Conservation (phyloP, 2,113 vertebrate species). For the Erythrocebus patas region DNA sequence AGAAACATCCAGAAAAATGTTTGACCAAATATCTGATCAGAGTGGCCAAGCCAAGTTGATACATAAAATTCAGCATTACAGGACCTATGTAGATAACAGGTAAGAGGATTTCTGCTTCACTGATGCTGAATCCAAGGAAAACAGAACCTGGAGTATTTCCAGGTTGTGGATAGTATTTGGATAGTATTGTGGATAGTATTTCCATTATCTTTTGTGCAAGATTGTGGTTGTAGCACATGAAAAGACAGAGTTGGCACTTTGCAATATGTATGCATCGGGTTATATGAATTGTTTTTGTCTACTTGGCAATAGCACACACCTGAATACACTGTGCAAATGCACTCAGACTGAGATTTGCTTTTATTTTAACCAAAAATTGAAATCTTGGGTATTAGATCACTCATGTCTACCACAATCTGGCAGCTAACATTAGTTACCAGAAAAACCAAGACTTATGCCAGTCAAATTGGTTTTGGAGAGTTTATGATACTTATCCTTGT, state of each 20-base stretch:
- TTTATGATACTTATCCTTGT: background rate
- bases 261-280: fast-evolving
- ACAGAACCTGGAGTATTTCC: background rate
- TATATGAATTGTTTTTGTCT: background rate
- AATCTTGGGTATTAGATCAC: background rate
- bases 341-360: background rate
- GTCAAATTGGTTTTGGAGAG: background rate
- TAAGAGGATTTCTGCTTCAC: background rate
- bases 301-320: background rate
- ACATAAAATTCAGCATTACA: background rate
- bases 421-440: background rate
- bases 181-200: fast-evolving
- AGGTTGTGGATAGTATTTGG: fast-evolving
- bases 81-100: too few relatives aligned
- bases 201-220: background rate
- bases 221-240: fast-evolving
- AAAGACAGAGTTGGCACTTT: background rate
- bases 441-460: background rate
- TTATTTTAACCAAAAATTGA: background rate
- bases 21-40: background rate
- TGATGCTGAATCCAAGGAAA: background rate
- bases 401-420: background rate
- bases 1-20: background rate
- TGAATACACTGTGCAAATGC: background rate
- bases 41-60: fast-evolving